Base-by-base conservation (phyloP, 23 tunicate genomes). In the Botrylloides violaceus region DNA sequence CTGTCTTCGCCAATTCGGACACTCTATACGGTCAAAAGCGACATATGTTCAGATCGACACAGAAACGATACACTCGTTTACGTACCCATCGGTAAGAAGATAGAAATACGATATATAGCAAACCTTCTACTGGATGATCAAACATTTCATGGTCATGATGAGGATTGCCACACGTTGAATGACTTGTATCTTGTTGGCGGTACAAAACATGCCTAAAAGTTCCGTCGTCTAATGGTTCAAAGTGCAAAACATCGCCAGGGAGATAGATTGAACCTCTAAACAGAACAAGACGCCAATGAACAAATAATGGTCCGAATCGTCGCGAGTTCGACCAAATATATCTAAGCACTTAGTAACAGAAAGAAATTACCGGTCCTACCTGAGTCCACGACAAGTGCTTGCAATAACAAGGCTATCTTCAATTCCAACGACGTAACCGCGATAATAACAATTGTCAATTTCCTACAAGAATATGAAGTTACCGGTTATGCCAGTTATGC, bases 371-470 rank as follows among this genome's bases (percentile, higher is more conserved):
- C 66, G n/a, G 57, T 33, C 80, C 1, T 77, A 83, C 90, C 62
- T 84, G 65, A 84, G 38, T 50, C 92, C 92, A 79, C 65, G 20
- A 64, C 92, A 84, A 4, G 92, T 84, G 72, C 71, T 72, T 39
- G 68, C 72, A 21, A 73, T 71, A 20, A 79, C 92, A 24, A 27
- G 32, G 62, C 92, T 84, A 38, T 65, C 66, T 22, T 73, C 47
- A 49, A 65, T 27, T 30, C 71, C 80, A 56, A 61, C 36, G 18
- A 84, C 84, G 35, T 49, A 28, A 4, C 92, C 92, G 47, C 78
- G 84, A 57, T 84, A 84, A 38, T 84, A 78, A 34, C 92, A 84
- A 79, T 84, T 76, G 27, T 73, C 66, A 32, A 36, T 31, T 48
- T 76, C 88, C 76, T 84, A 30, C 36, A 77, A 77, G 15, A 43